phyloP scores from a whole-genome alignment of 1,140 invertebrate genomes.

The Drosophila sproati region DNA sequence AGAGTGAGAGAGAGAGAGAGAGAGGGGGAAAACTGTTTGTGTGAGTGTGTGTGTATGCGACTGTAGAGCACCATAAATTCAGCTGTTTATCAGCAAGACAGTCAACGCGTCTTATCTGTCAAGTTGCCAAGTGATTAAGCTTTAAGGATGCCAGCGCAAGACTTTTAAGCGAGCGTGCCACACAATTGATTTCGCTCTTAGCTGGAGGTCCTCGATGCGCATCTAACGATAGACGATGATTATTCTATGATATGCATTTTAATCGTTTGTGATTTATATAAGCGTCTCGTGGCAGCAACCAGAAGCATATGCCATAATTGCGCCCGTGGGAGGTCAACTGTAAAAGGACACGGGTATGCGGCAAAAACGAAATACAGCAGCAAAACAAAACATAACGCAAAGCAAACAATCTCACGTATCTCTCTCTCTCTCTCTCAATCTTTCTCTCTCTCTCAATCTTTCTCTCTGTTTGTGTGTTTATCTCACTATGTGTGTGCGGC shows the following conservation, averaged over 20 bases:
- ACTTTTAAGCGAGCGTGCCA: slow-evolving; percentile 18
- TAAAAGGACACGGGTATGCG: slow-evolving; percentile 42
- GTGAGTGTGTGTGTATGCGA: neutral
- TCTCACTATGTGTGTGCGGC: slow-evolving; percentile 21
- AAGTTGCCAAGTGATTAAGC: slow-evolving; percentile 57
- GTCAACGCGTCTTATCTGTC: slow-evolving; percentile 50
- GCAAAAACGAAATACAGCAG: slow-evolving; percentile 17
- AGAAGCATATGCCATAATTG: slow-evolving; percentile 54
- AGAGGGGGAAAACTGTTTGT: slow-evolving; percentile 1
- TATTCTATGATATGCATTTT: slow-evolving; percentile 13
- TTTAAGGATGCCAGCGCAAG: slow-evolving; percentile 25
- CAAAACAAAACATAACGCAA: slow-evolving; percentile 12
- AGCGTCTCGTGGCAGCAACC: neutral
- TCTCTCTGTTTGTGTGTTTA: slow-evolving; percentile 17
- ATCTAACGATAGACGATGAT: slow-evolving; percentile 7
- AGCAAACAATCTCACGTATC: slow-evolving; percentile 7
- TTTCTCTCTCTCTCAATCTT: neutral
- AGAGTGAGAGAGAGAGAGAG: neutral
- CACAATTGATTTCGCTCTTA: neutral
- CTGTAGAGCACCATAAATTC: slow-evolving; percentile 60
- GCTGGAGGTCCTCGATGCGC: neutral
- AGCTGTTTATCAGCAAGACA: slow-evolving; percentile 49
- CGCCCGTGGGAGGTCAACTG: slow-evolving; percentile 55
- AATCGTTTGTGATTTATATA: slow-evolving; percentile 23
- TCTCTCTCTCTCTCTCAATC: too few relatives aligned